Evolutionary conservation across 2,113 vertebrate genomes (phyloP), one percentile per base, ranked within the genome.

Genomic region (Tapirus terrestris): DNA sequence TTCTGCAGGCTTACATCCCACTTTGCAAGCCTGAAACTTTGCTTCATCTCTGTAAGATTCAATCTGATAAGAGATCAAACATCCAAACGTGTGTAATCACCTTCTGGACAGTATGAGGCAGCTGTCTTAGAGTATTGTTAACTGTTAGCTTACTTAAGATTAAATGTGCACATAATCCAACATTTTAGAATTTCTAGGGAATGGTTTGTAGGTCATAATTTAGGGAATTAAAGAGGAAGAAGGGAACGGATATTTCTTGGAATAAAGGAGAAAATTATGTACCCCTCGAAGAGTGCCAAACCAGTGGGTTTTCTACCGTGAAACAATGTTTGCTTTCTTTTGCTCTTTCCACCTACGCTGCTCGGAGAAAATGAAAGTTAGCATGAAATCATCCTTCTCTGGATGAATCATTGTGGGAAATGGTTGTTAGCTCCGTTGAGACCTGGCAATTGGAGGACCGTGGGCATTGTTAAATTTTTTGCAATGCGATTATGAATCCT

Each of bases 401-500:
- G 48, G 76, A 88, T 96, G 97, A 97, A 58, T 94, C 92, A 94
- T 12, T 16, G 61, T 96, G 94, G 96, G 95, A 96, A 98, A 27
- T 6, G 23, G 31, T 53, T 45, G n/a, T 86, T 79, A 79, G 2
- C 33, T 61, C 23, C 67, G n/a, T 27, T 70, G 72, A 94, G 51
- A 33, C 43, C 14, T 1, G 13, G 33, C 60, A 67, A 21, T 16
- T 85, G 77, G 91, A 65, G 43, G 56, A 51, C 13, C 0, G 0
- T 14, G 65, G 60, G 53, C 31, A 27, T 39, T 48, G n/a, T 65
- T 89, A 79, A 16, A 12, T 48, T 73, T 65, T 80, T 70, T 43
- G 73, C 39, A 29, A 12, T 12, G 58, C 4, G 20, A 33, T 92
- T 76, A 68, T 1, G 27, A 43, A 8, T 53, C 56, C 36, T 80